Percentiles rank a stretch among this genome's conserved stretches.
Conservation (phyloP, 2,888 invertebrate genomes). For the Tachina fera region DNA sequence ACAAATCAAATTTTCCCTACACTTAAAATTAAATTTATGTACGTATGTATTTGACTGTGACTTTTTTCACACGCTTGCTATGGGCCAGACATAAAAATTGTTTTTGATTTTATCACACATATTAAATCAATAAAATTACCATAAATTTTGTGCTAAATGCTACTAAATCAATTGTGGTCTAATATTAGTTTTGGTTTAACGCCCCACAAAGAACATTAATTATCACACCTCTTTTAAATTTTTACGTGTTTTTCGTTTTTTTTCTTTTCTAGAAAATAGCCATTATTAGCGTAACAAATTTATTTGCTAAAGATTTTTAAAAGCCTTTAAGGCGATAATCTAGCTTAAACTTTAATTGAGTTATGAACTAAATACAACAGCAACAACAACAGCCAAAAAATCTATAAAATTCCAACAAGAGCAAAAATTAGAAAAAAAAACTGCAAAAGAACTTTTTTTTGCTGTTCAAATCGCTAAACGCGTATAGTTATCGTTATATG, state of each 20-base stretch:
- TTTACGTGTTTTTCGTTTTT: not conserved
- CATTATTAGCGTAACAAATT: conserved; percentile 54
- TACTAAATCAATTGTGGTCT: conserved; percentile 48
- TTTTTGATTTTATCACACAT: conserved; percentile 23
- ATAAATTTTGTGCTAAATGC: conserved; percentile 33
- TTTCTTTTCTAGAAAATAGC: conserved; percentile 22
- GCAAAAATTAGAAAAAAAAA: not conserved
- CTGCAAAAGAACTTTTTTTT: conserved; percentile 3
- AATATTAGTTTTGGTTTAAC: conserved; percentile 26
- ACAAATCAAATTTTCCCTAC: not conserved
- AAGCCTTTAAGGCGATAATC: conserved; percentile 66
- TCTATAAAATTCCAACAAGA: conserved; percentile 3
- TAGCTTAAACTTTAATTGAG: conserved; percentile 56
- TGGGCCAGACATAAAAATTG: not conserved
- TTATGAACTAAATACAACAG: conserved; percentile 40
- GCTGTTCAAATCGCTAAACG: conserved; percentile 5
- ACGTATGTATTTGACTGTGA: not conserved
- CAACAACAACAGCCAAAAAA: conserved; percentile 13
- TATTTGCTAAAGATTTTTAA: conserved; percentile 33
- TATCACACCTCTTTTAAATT: conserved; percentile 63
- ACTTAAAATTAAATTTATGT: not conserved
- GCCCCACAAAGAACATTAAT: conserved; percentile 61
- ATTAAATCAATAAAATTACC: conserved; percentile 51
- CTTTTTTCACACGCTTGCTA: not conserved
- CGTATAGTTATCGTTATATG: not conserved